These are phyloP conservation scores for Hippoglossus hippoglossus DNA, from an alignment of 2,797 vertebrate genomes.

Conservation along the genomic window DNA sequence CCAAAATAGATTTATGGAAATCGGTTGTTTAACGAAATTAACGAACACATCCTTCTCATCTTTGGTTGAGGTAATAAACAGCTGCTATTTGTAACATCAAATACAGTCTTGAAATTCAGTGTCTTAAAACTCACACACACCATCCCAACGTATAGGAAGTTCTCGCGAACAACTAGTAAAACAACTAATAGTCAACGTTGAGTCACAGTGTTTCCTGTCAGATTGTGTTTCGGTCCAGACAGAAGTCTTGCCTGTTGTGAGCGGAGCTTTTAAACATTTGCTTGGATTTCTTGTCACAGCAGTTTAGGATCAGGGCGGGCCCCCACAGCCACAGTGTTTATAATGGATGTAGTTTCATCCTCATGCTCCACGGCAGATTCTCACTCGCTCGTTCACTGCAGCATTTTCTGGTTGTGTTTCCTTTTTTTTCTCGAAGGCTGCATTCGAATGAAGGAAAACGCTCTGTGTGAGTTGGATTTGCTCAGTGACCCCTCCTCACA, in stretches of 20 bases:
- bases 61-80: no score
- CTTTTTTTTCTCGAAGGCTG: slow-evolving; percentile 43
- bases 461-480: slow-evolving; percentile 67
- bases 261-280: slow-evolving; percentile 17
- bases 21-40: no score
- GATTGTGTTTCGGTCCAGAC: slow-evolving; percentile 10
- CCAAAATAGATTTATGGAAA: no score
- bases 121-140: neutral
- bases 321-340: slow-evolving; percentile 40
- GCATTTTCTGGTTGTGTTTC: slow-evolving; percentile 41
- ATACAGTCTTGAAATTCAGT: neutral
- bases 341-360: slow-evolving; percentile 56
- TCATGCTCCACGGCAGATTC: slow-evolving; percentile 31
- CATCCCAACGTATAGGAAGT: no score
- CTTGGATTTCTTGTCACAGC: slow-evolving; percentile 40
- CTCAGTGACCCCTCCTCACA: slow-evolving; percentile 80
- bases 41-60: no score
- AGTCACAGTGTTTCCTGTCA: neutral
- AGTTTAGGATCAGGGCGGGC: slow-evolving; percentile 42
- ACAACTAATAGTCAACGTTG: neutral
- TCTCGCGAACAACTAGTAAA: neutral
- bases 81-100: no score
- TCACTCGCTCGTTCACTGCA: slow-evolving; percentile 61
- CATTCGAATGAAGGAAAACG: slow-evolving; percentile 53
- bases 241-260: neutral